Evolutionary conservation across 1,140 invertebrate species (phyloP), one percentile per base, ranked within the genome.

Genomic region (Ptiloglossa arizonensis): DNA sequence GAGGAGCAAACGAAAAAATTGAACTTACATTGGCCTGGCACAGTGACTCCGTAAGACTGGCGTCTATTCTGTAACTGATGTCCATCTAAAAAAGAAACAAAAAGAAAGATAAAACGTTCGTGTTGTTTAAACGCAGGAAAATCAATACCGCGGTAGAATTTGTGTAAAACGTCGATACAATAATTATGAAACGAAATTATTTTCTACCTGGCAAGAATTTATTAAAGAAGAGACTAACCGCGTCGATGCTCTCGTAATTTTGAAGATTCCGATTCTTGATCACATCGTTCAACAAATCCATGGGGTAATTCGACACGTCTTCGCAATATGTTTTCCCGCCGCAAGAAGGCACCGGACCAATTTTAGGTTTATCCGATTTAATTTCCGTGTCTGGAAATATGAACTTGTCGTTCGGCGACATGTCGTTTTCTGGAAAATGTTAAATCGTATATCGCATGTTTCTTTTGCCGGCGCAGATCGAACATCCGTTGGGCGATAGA

Each of bases 281-380:
- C 4, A 60, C 32, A 8, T 54, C 32, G 9, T 87, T 77, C 1
- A 90, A 52, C 0, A 76, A 64, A 4, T 85, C 57, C n/a, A 38
- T 69, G 0, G 89, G 89, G 83, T 90, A 90, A 62, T 85, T 27
- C 0, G 77, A 24, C 6, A 63, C 71, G 8, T 85, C 46, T 29
- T 87, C 87, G 59, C 89, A 90, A 44, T 67, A 89, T 1, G 81
- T 83, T 9, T 38, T 50, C 2, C 64, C 38, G 0, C 72, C 6
- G 38, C 88, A 89, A 0, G 0, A 9, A 5, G 86, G 68, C 1
- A 29, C 4, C 4, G n/a, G 15, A 22, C 22, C 44, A 35, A 29
- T 13, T 8, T 24, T 8, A 2, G 1, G 8, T n/a, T 41, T 8
- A 19, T 57, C 29, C 17, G 1, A 2, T 1, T 52, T 38, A 17